Evolutionary conservation across 2,113 vertebrate genomes (phyloP), one percentile per base, ranked within the genome.

Genomic region (Gnathochromis pfefferi): DNA sequence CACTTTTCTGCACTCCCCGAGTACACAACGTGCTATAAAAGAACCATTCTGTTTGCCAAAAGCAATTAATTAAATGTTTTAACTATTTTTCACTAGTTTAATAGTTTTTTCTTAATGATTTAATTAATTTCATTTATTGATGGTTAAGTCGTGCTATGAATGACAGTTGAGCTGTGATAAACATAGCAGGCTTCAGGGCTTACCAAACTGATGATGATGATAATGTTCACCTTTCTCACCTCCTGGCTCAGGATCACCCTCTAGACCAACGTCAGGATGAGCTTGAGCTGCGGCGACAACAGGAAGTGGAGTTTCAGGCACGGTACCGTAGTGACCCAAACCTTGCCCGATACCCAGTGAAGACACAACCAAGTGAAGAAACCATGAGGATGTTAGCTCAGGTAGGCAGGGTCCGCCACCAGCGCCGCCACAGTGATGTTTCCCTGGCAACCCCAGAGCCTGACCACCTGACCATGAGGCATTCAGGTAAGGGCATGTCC

Each of bases 241-340:
- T 55, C 23, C 23, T 21, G 83, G 35, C 38, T 31, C 82, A 93
- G 89, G 93, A 89, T 83, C 84, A 89, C 23, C 87, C 86, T 21
- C 86, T 92, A 73, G 89, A 92, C 78, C 86, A 75, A 26, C 94
- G 96, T 85, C 88, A 95, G 17, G 89, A 92, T 7, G 89, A 92
- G 51, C 95, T 92, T 1, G 97, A 97, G 87, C 94, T 96, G 10
- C 97, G 96, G 83, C 96, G 96, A 68, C 96, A 95, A 73, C 95
- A 96, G 81, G 98, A 98, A 90, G 97, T 98, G 90, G 98, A 99
- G 65, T 98, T 97, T 93, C 98, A 98, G 93, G 97, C 96, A 14
- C 94, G 97, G 83, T 98, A 99, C 95, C 97, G 97, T 87, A 99
- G 98, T 83, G 98, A 99, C 94, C 98, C 98, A 7, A 99, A 99